Base-by-base conservation (phyloP, 1,140 invertebrate species). In the Tetramorium simillimum region DNA sequence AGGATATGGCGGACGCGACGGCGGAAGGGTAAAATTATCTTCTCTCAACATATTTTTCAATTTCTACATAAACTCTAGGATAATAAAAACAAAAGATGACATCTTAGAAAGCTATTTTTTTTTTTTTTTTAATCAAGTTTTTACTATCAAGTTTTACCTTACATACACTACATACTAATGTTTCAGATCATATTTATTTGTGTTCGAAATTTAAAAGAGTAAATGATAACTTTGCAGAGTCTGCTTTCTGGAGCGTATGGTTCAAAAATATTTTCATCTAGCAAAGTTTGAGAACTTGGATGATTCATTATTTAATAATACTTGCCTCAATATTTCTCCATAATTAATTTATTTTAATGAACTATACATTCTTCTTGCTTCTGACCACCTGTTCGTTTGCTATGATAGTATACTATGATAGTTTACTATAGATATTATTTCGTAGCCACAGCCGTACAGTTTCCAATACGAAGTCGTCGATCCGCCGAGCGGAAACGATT, bases 381-480 rank as follows among this genome's bases (percentile, higher is more conserved):
- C 46, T 43, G 9, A 14, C 28, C 43, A 6, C 18, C 2, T 53
- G 49, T 51, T 7, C 24, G 3, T 51, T 53, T 53, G 16, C 0
- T 58, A 28, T 56, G n/a, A n/a, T n/a, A n/a, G 14, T 14, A 62
- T 12, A 10, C n/a, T 7, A 46, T 40, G 58, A 53, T 49, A 46
- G 16, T 46, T 37, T 63, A 46, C 21, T 43, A 21, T 43, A 21
- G 16, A 10, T 28, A 46, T 77, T 63, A 43, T 78, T 86, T 87
- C 73, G 18, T 93, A 97, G 97, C 97, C 97, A 14, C 97, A 97
- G 89, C 96, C 97, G 0, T 98, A 98, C 94, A 97, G 97, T 92
- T 98, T 97, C 93, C 97, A 97, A 53, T 98, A 98, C 93, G 96
- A 97, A 65, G 97, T 98, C 78, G 97, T 97, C 92, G 97, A 98